These are phyloP conservation scores for Cantharis flavilabris DNA, from an alignment of 2,888 invertebrate genomes.

Conservation along the genomic window DNA sequence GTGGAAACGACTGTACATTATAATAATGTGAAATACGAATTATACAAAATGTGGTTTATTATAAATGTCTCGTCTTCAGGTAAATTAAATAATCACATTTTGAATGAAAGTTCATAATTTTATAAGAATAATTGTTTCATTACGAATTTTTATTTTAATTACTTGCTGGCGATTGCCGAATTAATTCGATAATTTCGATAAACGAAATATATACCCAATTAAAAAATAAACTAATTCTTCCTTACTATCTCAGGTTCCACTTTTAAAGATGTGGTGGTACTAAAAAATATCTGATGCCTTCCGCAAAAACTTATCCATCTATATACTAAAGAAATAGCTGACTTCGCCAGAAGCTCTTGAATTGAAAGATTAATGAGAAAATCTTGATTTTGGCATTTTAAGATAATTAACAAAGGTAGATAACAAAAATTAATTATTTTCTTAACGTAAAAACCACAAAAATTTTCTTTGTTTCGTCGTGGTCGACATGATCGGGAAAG, in stretches of 20 bases:
- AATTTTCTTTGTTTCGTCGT: neutral
- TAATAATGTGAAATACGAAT: neutral
- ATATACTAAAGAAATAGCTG: conserved; percentile 1
- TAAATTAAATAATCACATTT: neutral
- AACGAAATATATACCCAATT: neutral
- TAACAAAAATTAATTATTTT: conserved; percentile 4
- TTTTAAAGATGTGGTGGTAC: neutral
- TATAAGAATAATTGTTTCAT: neutral
- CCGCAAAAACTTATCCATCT: conserved; percentile 4
- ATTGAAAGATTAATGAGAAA: conserved; percentile 12
- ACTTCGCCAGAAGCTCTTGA: conserved; percentile 7
- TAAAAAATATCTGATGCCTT: neutral
- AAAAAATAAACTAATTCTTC: neutral
- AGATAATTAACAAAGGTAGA: conserved; percentile 7
- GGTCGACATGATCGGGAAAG: neutral
- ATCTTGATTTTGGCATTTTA: neutral
- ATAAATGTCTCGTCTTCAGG: neutral
- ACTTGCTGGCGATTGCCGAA: too few species aligned
- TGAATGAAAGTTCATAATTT: neutral
- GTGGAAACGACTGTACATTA: neutral
- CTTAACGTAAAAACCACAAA: neutral
- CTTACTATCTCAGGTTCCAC: too few species aligned
- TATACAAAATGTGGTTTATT: neutral
- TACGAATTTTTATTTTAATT: too few species aligned
- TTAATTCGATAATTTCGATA: neutral